Conservation (phyloP, 2,888 invertebrate species). For the Caenorhabditis panamensis region DNA sequence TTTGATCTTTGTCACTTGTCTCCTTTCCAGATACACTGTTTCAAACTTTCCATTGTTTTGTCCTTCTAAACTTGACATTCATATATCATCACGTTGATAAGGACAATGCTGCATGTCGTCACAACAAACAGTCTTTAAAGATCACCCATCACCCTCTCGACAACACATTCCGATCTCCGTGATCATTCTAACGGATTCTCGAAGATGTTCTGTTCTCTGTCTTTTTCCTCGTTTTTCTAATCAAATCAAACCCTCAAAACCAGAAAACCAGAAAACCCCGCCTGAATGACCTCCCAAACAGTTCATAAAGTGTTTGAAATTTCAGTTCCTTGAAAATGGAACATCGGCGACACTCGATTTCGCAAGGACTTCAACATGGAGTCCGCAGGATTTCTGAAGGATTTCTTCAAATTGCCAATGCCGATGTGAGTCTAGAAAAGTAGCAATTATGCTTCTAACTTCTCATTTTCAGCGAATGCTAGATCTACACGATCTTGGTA, state of each 20-base stretch:
- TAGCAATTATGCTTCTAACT: not conserved
- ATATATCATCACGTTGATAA: slow-evolving; percentile 34
- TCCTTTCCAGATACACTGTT: too few relatives aligned
- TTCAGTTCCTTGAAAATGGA: slow-evolving; percentile 27
- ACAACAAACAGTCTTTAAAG: slow-evolving; percentile 36
- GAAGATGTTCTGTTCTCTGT: slow-evolving; percentile 24
- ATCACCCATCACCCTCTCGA: slow-evolving; percentile 9
- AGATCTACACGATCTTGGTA: slow-evolving; percentile 57
- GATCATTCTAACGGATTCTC: slow-evolving; percentile 19
- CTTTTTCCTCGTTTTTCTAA: slow-evolving; percentile 12
- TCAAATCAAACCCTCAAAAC: slow-evolving; percentile 23
- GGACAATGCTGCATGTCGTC: slow-evolving; percentile 4
- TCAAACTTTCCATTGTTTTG: too few relatives aligned
- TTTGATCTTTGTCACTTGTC: too few relatives aligned
- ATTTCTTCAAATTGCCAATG: slow-evolving; percentile 55
- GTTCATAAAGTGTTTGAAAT: not conserved
- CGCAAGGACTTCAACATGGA: slow-evolving; percentile 54
- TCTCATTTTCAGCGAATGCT: slow-evolving; percentile 46
- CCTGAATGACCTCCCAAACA: not conserved
- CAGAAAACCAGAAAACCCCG: too few relatives aligned
- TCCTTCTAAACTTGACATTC: too few relatives aligned
- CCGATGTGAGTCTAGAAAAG: slow-evolving; percentile 62
- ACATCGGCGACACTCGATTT: slow-evolving; percentile 54
- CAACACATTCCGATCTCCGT: slow-evolving; percentile 2
- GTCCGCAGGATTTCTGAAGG: slow-evolving; percentile 59